A percentile compares a stretch with the other conserved stretches of the same genome.
phyloP scores from a whole-genome alignment of 2,797 vertebrate species.

The Vipera ursinii region DNA sequence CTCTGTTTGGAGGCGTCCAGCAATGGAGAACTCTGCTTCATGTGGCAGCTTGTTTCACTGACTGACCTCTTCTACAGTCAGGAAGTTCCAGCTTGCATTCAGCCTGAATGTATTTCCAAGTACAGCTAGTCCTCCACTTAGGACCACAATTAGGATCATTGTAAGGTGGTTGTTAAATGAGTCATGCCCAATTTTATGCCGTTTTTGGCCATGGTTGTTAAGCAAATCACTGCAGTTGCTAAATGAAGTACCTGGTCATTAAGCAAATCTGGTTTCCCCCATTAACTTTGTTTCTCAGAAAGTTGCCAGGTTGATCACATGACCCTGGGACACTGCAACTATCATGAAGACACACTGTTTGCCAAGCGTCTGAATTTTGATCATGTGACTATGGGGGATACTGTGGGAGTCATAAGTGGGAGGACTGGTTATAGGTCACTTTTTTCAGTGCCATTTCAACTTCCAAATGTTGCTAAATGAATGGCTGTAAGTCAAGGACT shows the following conservation, averaged over 20 bases:
- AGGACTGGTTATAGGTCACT: not conserved
- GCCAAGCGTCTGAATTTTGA: not conserved
- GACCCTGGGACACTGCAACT: not conserved
- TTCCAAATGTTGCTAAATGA: not conserved
- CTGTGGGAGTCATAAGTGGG: not conserved
- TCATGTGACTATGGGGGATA: not conserved
- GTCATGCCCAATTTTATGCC: not conserved
- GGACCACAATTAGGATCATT: not conserved
- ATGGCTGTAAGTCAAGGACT: not conserved
- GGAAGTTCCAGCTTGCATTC: not conserved
- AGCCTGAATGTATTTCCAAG: not conserved
- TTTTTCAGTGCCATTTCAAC: not conserved
- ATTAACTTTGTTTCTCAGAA: not conserved
- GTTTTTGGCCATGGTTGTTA: not conserved
- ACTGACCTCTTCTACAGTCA: not conserved
- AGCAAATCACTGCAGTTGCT: not conserved
- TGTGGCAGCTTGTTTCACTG: not conserved
- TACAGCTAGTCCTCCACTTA: not conserved
- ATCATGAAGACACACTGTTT: not conserved
- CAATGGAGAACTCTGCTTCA: not conserved
- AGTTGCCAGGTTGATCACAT: not conserved
- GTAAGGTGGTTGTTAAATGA: not conserved
- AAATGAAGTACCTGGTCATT: not conserved
- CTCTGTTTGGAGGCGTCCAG: not conserved
- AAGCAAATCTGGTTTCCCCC: not conserved